Base-by-base conservation (phyloP, 2,113 vertebrate species). In the Actenoides lindsayi region DNA sequence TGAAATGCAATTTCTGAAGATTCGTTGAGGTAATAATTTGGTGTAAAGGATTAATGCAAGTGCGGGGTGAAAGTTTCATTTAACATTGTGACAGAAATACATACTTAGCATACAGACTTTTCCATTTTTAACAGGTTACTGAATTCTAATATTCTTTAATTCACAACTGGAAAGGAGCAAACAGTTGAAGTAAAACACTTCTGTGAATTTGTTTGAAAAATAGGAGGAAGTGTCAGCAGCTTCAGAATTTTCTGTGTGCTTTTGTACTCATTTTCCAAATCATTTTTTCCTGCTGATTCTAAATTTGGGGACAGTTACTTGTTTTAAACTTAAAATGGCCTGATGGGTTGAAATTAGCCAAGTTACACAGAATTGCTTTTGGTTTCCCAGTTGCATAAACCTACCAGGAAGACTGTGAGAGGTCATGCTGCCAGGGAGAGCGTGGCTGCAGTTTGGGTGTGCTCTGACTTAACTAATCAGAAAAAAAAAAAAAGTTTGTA, bases 341-440 rank as follows among this genome's bases (percentile, higher is more conserved):
- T 11, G 41, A 64, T 93, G 82, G 19, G 30, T 82, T 87, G 83
- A 87, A 92, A 83, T 88, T 77, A 89, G 92, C 91, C 86, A 92
- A 95, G 83, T 89, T 75, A 78, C 73, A 64, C 91, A 84, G 74
- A 64, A 63, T 46, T 87, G 60, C 86, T 91, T 10, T 64, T 95
- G 89, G 80, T 95, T 96, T 96, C 94, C 91, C 6, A 41, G 57
- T 96, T 95, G 86, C 86, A 71, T 90, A 96, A 96, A 80, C 90
- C 92, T 95, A 90, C 83, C 86, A 93, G 94, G 94, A 94, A 92
- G 96, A 90, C 64, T 96, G 94, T 70, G 73, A 86, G 88, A 96
- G 95, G 96, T 96, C 90, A 65, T 5, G 44, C 88, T 92, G 90
- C 77, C 0, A 42, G 69, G 82, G 93, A 87, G 95, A 96, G 73